Percentiles rank a stretch among this genome's conserved stretches.
phyloP scores from a whole-genome alignment of 1,140 invertebrate genomes.

The Galendromus occidentalis region DNA sequence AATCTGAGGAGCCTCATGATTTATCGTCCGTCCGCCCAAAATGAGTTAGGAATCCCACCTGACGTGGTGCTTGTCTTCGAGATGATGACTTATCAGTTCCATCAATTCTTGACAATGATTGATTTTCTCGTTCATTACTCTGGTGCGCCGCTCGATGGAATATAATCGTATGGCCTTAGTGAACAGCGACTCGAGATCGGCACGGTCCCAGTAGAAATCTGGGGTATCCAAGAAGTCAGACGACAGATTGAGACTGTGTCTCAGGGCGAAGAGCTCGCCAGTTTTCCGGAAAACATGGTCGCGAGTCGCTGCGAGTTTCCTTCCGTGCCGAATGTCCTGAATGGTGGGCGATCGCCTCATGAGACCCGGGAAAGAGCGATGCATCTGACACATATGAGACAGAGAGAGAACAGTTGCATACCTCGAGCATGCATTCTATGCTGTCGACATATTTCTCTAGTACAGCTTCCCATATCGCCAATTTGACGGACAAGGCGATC shows the following conservation, averaged over 20 bases:
- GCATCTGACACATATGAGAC: too few species aligned
- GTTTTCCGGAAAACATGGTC: constrained; percentile 62
- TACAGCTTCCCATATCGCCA: constrained; percentile 72
- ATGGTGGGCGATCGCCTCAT: too few species aligned
- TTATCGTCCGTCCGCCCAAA: too few species aligned
- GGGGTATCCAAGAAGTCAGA: constrained; percentile 82
- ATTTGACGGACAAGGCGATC: constrained; percentile 69
- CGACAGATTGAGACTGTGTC: constrained; percentile 68
- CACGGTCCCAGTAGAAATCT: constrained; percentile 91
- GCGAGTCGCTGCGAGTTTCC: constrained; percentile 42
- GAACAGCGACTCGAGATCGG: constrained; percentile 62
- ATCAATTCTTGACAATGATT: constrained; percentile 77
- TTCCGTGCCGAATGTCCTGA: constrained; percentile 48
- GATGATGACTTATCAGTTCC: constrained; percentile 59
- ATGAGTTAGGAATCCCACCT: constrained; percentile 17
- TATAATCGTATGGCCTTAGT: constrained; percentile 60
- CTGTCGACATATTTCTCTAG: constrained; percentile 59
- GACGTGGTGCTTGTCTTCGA: constrained; percentile 72
- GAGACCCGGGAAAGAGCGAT: neutral
- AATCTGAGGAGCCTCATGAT: too few species aligned
- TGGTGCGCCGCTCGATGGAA: constrained; percentile 44
- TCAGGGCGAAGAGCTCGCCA: constrained; percentile 66
- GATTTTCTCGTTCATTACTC: constrained; percentile 81
- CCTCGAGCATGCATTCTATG: constrained; percentile 55
- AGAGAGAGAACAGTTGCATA: constrained; percentile 20